These are phyloP conservation scores for Pterostichus niger DNA, from an alignment of 2,888 invertebrate genomes.

Conservation along the genomic window DNA sequence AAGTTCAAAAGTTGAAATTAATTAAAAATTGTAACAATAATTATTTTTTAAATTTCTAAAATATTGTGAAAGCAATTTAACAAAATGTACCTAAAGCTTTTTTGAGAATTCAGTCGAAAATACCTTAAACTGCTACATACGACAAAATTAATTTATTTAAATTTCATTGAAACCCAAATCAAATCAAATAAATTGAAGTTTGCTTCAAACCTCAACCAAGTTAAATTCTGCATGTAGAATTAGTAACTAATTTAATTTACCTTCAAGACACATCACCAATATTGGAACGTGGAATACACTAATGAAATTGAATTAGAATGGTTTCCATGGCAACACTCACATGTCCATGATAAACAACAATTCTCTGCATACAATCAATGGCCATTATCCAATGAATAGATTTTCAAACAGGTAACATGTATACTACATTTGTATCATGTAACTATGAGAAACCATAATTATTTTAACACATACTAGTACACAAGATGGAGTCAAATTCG, in stretches of 20 bases:
- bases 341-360: constrained; percentile 20
- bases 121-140: no score
- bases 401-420: no score
- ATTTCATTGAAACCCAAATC: no score
- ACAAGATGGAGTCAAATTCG: no score
- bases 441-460: background rate
- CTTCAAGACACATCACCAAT: constrained; percentile 13
- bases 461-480: no score
- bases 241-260: constrained; percentile 34
- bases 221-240: constrained; percentile 14
- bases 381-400: background rate
- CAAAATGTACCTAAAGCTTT: no score
- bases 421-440: background rate
- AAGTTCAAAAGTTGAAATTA: no score
- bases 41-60: no score
- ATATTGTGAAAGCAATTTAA: no score
- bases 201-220: background rate
- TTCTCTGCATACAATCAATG: background rate
- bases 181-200: constrained; percentile 4
- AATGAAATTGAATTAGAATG: constrained; percentile 35
- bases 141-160: no score
- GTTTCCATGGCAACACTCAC: constrained; percentile 18
- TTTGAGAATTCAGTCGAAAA: no score
- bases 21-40: no score
- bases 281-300: constrained; percentile 17